Percentiles rank a stretch among this genome's conserved stretches.
These are phyloP conservation scores for Coryphaenoides rupestris DNA, from an alignment of 2,113 vertebrate genomes.

Conservation along the genomic window DNA sequence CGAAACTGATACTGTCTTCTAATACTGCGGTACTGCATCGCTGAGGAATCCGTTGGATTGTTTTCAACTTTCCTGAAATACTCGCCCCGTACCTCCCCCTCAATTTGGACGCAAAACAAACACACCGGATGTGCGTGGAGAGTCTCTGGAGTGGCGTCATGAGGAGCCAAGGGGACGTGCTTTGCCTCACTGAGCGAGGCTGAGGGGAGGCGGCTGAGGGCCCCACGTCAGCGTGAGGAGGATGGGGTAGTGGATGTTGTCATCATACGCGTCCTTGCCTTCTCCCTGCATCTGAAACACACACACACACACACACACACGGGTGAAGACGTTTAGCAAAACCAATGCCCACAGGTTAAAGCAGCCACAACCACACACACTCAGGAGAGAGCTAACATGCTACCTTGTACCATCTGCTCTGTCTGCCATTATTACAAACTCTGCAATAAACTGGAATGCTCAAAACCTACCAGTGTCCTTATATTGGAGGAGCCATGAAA, in stretches of 20 bases:
- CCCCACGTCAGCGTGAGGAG: slow-evolving; percentile 84
- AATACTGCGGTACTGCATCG: not conserved
- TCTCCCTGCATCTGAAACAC: slow-evolving; percentile 87
- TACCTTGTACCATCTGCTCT: no score
- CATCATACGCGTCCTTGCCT: slow-evolving; percentile 84
- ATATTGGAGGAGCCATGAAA: no score
- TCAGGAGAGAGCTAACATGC: no score
- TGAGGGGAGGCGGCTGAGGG: slow-evolving; percentile 47
- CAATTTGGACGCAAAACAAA: not conserved
- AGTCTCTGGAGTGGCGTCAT: slow-evolving; percentile 3
- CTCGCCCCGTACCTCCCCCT: not conserved
- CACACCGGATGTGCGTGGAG: not conserved
- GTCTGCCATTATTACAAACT: no score
- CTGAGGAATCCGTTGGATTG: not conserved
- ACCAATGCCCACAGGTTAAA: no score
- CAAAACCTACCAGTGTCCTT: no score
- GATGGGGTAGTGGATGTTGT: slow-evolving; percentile 93
- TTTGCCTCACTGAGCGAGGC: slow-evolving; percentile 42
- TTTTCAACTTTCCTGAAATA: not conserved
- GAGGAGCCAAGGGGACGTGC: slow-evolving; percentile 14
- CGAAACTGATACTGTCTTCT: not conserved
- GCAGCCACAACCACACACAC: no score
- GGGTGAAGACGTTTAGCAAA: no score
- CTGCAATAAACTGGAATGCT: no score
- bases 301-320: slow-evolving; percentile 16